A percentile compares a stretch with the other conserved stretches of the same genome.
Conservation (phyloP, 2,888 invertebrate genomes). For the Malthinus flaveolus region DNA sequence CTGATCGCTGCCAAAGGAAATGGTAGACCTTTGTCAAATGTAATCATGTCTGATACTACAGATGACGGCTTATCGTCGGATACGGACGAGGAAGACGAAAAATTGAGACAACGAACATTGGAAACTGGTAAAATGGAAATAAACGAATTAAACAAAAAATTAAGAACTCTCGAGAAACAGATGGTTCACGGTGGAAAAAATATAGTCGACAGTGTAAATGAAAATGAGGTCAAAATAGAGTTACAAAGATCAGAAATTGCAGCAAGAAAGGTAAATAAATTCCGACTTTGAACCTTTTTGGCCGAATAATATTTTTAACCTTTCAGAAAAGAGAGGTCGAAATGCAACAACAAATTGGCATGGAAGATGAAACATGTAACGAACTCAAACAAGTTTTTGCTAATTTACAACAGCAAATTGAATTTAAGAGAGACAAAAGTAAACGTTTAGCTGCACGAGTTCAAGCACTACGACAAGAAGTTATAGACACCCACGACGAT, state of each 20-base stretch:
- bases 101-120: constrained; percentile 52
- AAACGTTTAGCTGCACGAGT: constrained; percentile 88
- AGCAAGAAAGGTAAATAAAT: constrained; percentile 71
- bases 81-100: constrained; percentile 53
- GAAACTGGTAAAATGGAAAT: constrained; percentile 64
- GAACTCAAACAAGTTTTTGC: constrained; percentile 91
- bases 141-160: constrained; percentile 76
- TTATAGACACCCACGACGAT: constrained; percentile 81
- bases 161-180: constrained; percentile 88
- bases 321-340: constrained; percentile 71
- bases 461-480: constrained; percentile 73
- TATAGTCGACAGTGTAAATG: constrained; percentile 92
- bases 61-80: constrained; percentile 48
- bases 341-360: constrained; percentile 91
- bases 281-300: not conserved
- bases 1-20: constrained; percentile 48
- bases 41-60: constrained; percentile 34
- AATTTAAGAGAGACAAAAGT: constrained; percentile 91
- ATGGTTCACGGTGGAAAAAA: constrained; percentile 93
- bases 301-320: not conserved
- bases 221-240: constrained; percentile 88
- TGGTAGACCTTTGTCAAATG: constrained; percentile 37
- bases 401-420: constrained; percentile 94
- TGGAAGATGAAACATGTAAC: constrained; percentile 90
- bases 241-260: constrained; percentile 84